phyloP scores from a whole-genome alignment of 1,140 invertebrate genomes.

The Cotesia chilonis region DNA sequence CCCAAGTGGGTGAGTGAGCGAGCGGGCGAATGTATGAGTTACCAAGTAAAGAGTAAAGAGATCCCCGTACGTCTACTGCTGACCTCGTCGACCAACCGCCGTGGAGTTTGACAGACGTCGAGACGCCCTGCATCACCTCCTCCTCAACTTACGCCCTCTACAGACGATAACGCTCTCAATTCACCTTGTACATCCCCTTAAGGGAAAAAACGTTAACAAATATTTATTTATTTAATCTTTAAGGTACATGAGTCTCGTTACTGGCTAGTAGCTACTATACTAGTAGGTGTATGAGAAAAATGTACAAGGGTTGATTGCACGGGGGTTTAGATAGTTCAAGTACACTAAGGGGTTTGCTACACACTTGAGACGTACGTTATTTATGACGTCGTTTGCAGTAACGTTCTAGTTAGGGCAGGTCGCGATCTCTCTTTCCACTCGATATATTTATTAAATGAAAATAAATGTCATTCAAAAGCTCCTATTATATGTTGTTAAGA shows the following conservation, averaged over 20 bases:
- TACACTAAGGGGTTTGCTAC: slow-evolving; percentile 38
- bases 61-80: not conserved
- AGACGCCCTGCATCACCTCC: slow-evolving; percentile 63
- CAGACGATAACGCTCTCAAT: slow-evolving; percentile 14
- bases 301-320: slow-evolving; percentile 35
- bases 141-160: slow-evolving; percentile 57
- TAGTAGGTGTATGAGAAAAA: slow-evolving; percentile 3
- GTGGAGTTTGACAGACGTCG: slow-evolving; percentile 62
- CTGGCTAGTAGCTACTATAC: not conserved
- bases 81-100: slow-evolving; percentile 52
- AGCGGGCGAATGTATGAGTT: too few relatives aligned
- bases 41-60: too few relatives aligned
- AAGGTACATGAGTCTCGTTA: slow-evolving; percentile 1
- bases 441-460: slow-evolving; percentile 61
- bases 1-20: too few relatives aligned
- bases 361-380: slow-evolving; percentile 62
- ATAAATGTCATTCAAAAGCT: slow-evolving; percentile 22
- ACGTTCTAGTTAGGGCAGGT: slow-evolving; percentile 61
- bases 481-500: not conserved
- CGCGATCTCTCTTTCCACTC: slow-evolving; percentile 45
- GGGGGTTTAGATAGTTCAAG: slow-evolving; percentile 29
- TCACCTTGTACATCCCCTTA: not conserved
- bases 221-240: not conserved
- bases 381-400: slow-evolving; percentile 60
- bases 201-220: not conserved